Percentiles rank a stretch among this genome's conserved stretches.
Evolutionary conservation across 2,113 vertebrate genomes (phyloP).

Genomic region (Podarcis cretensis): DNA sequence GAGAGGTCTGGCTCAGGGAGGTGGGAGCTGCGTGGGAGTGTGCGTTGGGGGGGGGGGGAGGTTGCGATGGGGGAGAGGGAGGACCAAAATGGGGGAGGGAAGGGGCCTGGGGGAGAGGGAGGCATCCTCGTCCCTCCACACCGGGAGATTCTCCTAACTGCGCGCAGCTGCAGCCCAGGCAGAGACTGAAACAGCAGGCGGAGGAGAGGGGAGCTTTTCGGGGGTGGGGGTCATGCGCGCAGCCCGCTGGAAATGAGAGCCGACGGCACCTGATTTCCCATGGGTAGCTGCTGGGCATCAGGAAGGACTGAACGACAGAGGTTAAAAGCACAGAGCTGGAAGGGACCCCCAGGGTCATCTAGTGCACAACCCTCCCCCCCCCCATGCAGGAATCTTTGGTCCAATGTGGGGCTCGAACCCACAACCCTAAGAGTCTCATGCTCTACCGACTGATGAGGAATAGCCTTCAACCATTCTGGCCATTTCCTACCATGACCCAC

Average conservation of each 20-base stretch:
- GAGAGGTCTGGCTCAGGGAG: constrained; percentile 6
- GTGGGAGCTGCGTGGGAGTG: constrained; percentile 25
- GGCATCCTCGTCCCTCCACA: constrained; percentile 55
- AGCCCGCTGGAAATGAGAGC: constrained; percentile 8
- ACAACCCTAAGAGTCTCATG: no score
- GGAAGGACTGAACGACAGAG: not conserved
- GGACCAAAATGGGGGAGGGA: constrained; percentile 13
- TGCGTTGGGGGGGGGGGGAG: not conserved
- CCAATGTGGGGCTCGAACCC: no score
- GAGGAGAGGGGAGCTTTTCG: no score
- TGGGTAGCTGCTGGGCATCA: not conserved
- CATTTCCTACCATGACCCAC: not conserved
- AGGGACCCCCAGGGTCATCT: no score
- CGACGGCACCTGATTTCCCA: not conserved
- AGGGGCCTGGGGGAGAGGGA: constrained; percentile 12
- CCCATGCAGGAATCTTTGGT: no score
- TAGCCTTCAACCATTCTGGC: no score
- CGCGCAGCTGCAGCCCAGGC: constrained; percentile 60
- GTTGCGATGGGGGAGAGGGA: not conserved
- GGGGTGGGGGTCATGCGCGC: not conserved
- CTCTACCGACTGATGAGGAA: no score
- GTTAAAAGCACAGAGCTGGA: no score
- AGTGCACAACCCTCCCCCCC: no score
- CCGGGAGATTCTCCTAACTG: constrained; percentile 57
- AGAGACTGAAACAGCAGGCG: constrained; percentile 49